Percentiles rank a stretch among this genome's conserved stretches.
These are phyloP conservation scores for Drosophila koepferae DNA, from an alignment of 2,888 invertebrate genomes.

Conservation along the genomic window DNA sequence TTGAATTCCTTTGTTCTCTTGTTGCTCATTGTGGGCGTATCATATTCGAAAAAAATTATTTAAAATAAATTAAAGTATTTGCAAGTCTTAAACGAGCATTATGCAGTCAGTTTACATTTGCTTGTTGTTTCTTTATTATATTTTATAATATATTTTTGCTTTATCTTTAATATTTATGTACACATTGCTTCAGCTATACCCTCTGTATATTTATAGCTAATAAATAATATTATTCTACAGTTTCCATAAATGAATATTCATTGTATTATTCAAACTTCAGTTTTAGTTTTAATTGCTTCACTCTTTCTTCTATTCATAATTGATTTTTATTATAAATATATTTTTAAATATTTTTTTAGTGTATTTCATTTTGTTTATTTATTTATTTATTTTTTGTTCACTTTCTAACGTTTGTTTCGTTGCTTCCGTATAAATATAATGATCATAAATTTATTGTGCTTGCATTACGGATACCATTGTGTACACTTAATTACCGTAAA, in stretches of 20 bases:
- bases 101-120: background rate
- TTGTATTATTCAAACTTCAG: slow-evolving; percentile 6
- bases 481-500: slow-evolving; percentile 42
- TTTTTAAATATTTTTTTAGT: background rate
- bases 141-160: background rate
- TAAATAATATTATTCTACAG: background rate
- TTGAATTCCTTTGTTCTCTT: background rate
- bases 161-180: slow-evolving; percentile 7
- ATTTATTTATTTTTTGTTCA: background rate
- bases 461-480: slow-evolving; percentile 13
- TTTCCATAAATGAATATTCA: background rate
- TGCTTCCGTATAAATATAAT: slow-evolving; percentile 28
- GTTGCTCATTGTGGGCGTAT: background rate
- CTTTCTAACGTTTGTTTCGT: background rate
- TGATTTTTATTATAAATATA: background rate
- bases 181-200: background rate
- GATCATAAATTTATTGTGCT: slow-evolving; percentile 18
- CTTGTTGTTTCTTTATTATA: too few species aligned
- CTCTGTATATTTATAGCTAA: background rate
- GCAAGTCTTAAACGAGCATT: too few species aligned
- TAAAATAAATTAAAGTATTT: too few species aligned
- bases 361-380: background rate
- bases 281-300: background rate
- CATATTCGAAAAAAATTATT: too few species aligned
- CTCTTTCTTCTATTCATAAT: background rate